Conservation (phyloP, 2,113 vertebrate genomes). For the Arizona elegans region DNA sequence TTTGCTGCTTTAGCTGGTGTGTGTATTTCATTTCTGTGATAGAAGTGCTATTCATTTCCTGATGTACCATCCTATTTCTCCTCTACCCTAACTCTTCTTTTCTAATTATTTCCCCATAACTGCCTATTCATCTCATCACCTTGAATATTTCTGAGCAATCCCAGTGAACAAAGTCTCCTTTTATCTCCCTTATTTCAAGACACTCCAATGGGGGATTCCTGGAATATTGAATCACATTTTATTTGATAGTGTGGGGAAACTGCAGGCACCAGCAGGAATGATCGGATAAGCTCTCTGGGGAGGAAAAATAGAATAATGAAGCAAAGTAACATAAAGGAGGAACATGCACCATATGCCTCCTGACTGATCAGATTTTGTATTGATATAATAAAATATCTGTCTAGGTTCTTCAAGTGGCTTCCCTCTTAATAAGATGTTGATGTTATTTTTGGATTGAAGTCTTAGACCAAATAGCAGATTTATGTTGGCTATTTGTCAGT, state of each 20-base stretch:
- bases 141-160: not conserved
- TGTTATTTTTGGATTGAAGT: not conserved
- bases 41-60: not conserved
- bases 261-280: not conserved
- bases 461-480: not conserved
- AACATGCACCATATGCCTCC: not conserved
- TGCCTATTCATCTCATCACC: not conserved
- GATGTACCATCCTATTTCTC: not conserved
- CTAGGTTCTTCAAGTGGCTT: not conserved
- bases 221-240: not conserved
- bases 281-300: not conserved
- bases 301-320: not conserved
- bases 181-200: not conserved
- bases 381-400: not conserved
- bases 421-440: not conserved
- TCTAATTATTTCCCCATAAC: not conserved
- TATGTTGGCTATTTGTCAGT: not conserved
- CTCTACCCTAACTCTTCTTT: not conserved
- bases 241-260: not conserved
- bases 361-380: not conserved
- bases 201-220: not conserved
- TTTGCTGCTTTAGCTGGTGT: not conserved
- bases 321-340: not conserved
- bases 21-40: not conserved
- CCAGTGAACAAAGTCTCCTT: not conserved